These are phyloP conservation scores for Chinchilla lanigera DNA, from an alignment of 2,113 vertebrate genomes.

Conservation along the genomic window DNA sequence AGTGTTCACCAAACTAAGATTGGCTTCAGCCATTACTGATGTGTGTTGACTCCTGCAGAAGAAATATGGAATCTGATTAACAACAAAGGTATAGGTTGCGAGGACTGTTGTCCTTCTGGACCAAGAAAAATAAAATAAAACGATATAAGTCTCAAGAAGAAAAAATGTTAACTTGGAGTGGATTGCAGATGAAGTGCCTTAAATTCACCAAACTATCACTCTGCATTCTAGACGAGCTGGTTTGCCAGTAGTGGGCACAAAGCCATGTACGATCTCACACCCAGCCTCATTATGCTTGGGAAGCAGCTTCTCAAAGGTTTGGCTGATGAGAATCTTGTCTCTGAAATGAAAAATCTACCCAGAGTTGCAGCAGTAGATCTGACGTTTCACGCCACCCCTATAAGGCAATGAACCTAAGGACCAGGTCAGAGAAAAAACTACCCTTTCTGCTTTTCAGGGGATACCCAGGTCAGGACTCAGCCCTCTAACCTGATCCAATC, in stretches of 20 bases:
- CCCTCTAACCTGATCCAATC: background rate
- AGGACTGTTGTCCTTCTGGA: conserved; percentile 5
- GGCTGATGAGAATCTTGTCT: background rate
- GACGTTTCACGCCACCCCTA: background rate
- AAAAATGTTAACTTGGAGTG: background rate
- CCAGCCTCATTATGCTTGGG: background rate
- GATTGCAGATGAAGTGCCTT: background rate
- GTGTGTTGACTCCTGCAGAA: background rate
- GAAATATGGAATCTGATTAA: conserved; percentile 45
- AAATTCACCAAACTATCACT: background rate
- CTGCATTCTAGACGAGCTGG: background rate
- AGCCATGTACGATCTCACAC: background rate
- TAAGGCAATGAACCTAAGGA: background rate
- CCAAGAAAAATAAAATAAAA: conserved; percentile 15
- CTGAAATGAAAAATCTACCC: conserved; percentile 16
- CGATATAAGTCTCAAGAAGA: background rate
- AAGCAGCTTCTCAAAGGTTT: background rate
- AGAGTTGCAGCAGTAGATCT: background rate
- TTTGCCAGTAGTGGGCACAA: background rate
- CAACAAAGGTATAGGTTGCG: background rate
- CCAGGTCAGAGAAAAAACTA: background rate
- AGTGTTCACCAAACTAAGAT: background rate
- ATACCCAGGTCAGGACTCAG: background rate
- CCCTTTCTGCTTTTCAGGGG: background rate
- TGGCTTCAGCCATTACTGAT: background rate